Conservation (phyloP, 1,140 invertebrate genomes). For the Globodera ellingtonae region DNA sequence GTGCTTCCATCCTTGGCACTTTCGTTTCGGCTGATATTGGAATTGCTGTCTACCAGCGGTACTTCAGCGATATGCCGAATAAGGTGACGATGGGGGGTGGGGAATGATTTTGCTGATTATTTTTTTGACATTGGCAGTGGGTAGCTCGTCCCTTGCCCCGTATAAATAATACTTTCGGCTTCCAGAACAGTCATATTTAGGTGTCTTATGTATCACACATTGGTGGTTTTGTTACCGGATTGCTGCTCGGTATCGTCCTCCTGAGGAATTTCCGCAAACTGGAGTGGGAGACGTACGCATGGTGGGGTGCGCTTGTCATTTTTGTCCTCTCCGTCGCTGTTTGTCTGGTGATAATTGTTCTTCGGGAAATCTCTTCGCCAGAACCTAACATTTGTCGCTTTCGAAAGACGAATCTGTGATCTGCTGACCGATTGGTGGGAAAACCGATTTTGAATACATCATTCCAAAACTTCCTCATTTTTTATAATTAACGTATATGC, state of each 20-base stretch:
- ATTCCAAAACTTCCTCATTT: too few species aligned
- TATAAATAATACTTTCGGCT: too few species aligned
- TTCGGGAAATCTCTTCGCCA: background rate
- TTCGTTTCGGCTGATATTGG: constrained; percentile 68
- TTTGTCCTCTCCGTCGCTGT: constrained; percentile 41
- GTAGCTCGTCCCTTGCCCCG: too few species aligned
- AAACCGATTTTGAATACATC: background rate
- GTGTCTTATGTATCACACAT: constrained; percentile 54
- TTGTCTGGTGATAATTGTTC: background rate
- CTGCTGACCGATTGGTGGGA: background rate
- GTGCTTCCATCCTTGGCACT: constrained; percentile 76
- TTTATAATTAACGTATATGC: too few species aligned
- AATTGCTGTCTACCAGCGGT: constrained; percentile 51
- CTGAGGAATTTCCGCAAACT: constrained; percentile 40
- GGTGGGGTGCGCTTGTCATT: constrained; percentile 39
- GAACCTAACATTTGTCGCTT: constrained; percentile 6
- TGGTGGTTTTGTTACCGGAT: constrained; percentile 49
- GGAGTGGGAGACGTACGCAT: constrained; percentile 50
- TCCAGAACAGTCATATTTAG: background rate
- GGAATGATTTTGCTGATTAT: background rate
- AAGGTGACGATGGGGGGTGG: constrained; percentile 26
- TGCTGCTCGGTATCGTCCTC: constrained; percentile 47
- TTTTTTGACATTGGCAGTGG: too few species aligned
- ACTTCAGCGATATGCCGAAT: constrained; percentile 31
- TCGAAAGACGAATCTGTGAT: background rate